Percentiles rank a stretch among this genome's conserved stretches.
Conservation (phyloP, 35 echinoderm and acorn worm species). For the Heliocidaris erythrogramma region DNA sequence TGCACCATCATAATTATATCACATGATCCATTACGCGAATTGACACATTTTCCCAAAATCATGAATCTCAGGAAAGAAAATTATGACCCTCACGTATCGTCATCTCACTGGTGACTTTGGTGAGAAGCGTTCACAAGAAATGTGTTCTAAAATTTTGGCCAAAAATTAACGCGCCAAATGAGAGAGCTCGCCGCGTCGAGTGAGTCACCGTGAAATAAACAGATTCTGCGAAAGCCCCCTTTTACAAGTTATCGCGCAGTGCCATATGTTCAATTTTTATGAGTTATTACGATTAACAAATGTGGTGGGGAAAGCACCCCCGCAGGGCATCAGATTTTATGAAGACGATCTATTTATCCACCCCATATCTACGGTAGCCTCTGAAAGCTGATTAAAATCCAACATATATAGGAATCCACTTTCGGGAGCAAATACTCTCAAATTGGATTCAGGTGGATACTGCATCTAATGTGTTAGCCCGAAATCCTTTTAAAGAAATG, state of each 20-base stretch:
- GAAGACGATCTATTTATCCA: not conserved
- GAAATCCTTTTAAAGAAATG: conserved; percentile 43
- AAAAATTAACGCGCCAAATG: not conserved
- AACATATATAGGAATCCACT: not conserved
- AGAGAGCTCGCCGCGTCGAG: not conserved
- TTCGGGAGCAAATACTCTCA: not conserved
- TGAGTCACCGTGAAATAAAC: not conserved
- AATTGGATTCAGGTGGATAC: not conserved
- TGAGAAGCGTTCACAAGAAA: not conserved
- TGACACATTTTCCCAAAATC: not conserved
- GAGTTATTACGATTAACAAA: conserved; percentile 12
- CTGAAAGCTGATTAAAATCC: conserved; percentile 11
- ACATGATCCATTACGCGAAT: not conserved
- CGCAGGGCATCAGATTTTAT: not conserved
- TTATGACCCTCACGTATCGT: not conserved
- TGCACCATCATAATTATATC: not conserved
- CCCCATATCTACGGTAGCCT: not conserved
- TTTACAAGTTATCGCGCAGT: not conserved
- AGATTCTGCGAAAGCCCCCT: not conserved
- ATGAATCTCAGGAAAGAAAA: not conserved
- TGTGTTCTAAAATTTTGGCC: not conserved
- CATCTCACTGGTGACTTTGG: not conserved
- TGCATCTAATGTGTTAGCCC: not conserved
- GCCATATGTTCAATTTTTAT: conserved; percentile 13
- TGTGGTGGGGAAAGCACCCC: not conserved